Evolutionary conservation across 2,888 invertebrate genomes (phyloP), one percentile per base, ranked within the genome.

Genomic region (Aspidiotus destructor): DNA sequence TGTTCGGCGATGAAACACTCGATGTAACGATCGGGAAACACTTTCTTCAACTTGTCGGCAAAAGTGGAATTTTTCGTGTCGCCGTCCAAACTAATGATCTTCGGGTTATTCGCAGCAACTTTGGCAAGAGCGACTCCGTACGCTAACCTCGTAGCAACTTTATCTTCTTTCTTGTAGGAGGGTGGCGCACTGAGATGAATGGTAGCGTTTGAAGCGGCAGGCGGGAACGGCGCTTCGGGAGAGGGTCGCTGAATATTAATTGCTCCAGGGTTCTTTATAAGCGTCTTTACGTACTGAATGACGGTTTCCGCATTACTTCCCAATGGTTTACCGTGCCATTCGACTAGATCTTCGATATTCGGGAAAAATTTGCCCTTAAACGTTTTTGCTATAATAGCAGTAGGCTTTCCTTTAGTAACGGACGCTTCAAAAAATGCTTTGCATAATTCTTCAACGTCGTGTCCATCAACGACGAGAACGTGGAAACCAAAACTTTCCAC

Each of bases 1-100:
- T 99, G 99, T 77, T 99, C 99, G 70, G 99, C 99, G 76, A 99
- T 99, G 81, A 90, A 99, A 78, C 99, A 97, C 80, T 99, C 99
- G 73, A 99, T 86, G 80, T 90, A 96, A 72, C 92, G 86, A 64
- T 81, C 81, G 1, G 86, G 83, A 74, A 81, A 81, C 41, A 80
- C 84, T 81, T 73, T 85, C 77, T 88, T 89, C 72, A 98, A 84
- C 76, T 91, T 94, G 74, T 94, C 93, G 15, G 98, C 89, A 80
- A 86, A 99, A 0, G 99, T 99, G 0, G 98, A 99, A 80, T 99
- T 99, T 80, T 98, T 99, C 73, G 96, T 97, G 78, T 99, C 99
- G 40, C 94, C 98, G 77, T 99, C 98, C 74, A 99, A 78, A 62
- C 94, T 96, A 74, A 99, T 87, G 17, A 99, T 93, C 70, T 94